Evolutionary conservation across 1,140 invertebrate genomes (phyloP).

Genomic region (Drosophila bipectinata): DNA sequence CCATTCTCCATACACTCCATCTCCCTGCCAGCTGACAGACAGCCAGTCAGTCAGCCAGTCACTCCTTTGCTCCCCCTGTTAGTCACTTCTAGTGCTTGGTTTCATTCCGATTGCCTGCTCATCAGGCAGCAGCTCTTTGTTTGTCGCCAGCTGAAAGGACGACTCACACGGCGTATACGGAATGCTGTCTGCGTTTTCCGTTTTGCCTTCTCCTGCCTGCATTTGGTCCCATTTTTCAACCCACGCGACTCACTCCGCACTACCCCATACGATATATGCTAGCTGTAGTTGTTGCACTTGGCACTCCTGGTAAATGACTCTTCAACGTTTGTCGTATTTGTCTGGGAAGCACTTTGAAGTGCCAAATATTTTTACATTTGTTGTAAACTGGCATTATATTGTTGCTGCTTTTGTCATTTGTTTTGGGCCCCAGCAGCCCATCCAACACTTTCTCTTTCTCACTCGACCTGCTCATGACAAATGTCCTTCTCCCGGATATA

Average conservation of each 20-base stretch:
- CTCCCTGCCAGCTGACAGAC: neutral
- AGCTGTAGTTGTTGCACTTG: conserved; percentile 32
- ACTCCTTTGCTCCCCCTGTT: conserved; percentile 2
- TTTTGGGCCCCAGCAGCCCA: neutral
- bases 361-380: conserved; percentile 81
- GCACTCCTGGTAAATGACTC: conserved; percentile 77
- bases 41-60: conserved; percentile 4
- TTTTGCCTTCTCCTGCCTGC: conserved; percentile 51
- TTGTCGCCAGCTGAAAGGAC: conserved; percentile 58
- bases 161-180: conserved; percentile 43
- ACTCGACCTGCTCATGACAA: conserved; percentile 29
- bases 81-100: conserved; percentile 51
- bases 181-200: conserved; percentile 61
- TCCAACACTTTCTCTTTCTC: conserved; percentile 12
- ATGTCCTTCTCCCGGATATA: conserved; percentile 12
- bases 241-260: conserved; percentile 32
- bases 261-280: conserved; percentile 1
- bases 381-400: conserved; percentile 30
- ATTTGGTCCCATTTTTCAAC: conserved; percentile 69
- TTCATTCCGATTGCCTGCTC: conserved; percentile 60
- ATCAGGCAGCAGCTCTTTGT: conserved; percentile 65
- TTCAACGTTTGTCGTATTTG: conserved; percentile 81
- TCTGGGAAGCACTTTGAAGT: conserved; percentile 77
- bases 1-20: conserved; percentile 7
- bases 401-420: conserved; percentile 43